Conservation (phyloP, 2,113 vertebrate genomes). For the Tetrax tetrax region DNA sequence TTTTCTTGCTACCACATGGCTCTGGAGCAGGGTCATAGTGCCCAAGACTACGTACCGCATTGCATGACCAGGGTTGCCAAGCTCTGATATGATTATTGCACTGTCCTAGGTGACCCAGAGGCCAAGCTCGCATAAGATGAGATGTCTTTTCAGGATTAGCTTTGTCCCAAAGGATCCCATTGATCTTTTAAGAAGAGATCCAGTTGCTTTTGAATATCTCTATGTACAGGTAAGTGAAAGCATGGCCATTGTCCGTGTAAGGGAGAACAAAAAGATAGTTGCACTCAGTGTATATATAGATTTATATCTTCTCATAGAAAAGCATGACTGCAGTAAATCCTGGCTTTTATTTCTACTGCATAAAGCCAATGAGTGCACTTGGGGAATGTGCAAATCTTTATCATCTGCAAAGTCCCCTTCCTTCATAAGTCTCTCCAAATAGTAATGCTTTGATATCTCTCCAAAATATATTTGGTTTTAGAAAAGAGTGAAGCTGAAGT, state of each 20-base stretch:
- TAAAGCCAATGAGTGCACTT: background rate
- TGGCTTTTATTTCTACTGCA: background rate
- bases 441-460: conserved; percentile 36
- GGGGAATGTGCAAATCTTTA: background rate
- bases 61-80: background rate
- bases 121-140: conserved; percentile 96
- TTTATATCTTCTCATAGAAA: background rate
- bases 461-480: conserved; percentile 28
- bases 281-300: background rate
- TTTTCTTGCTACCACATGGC: background rate
- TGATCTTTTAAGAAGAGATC: conserved; percentile 93
- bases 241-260: background rate
- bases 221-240: conserved; percentile 92
- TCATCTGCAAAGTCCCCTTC: background rate
- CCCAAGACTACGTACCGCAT: background rate
- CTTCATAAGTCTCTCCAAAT: conserved; percentile 17
- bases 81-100: background rate
- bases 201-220: conserved; percentile 96
- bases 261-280: background rate
- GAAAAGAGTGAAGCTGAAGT: conserved; percentile 11
- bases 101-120: conserved; percentile 93
- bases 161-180: conserved; percentile 98
- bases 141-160: conserved; percentile 96
- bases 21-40: background rate
- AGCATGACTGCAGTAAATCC: background rate